These are phyloP conservation scores for Oryzias woworae DNA, from an alignment of 2,113 vertebrate genomes.

Conservation along the genomic window DNA sequence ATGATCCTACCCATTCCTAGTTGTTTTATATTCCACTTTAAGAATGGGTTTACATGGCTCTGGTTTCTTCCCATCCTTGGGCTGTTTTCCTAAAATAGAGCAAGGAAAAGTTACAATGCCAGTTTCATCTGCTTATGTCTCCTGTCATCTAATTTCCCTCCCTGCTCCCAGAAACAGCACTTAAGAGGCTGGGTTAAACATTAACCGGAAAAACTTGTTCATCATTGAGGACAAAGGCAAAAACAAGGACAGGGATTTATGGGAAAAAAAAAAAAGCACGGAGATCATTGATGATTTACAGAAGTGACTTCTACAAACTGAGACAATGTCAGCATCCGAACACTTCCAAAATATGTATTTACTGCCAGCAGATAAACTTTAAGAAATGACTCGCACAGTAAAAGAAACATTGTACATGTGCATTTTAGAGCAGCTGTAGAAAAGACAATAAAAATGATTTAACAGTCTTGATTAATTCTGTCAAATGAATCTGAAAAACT, in stretches of 20 bases:
- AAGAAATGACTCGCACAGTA: too few species aligned
- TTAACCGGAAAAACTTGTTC: constrained; percentile 23
- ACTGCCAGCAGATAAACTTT: too few species aligned
- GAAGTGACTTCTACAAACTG: constrained; percentile 14
- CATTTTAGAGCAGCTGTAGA: constrained; percentile 10
- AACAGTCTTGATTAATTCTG: constrained; percentile 57
- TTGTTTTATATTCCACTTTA: constrained; percentile 99
- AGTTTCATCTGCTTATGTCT: constrained; percentile 26
- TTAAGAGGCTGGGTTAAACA: constrained; percentile 42
- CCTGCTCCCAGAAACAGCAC: constrained; percentile 24
- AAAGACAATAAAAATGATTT: constrained; percentile 63
- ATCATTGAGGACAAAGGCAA: constrained; percentile 36
- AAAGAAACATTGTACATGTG: too few species aligned
- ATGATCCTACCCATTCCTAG: constrained; percentile 86
- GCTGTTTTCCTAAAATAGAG: constrained; percentile 92
- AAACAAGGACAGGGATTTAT: constrained; percentile 18
- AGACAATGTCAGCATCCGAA: background rate
- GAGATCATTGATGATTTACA: constrained; percentile 26
- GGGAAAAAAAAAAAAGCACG: constrained; percentile 23
- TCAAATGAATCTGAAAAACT: constrained; percentile 68
- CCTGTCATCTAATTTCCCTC: constrained; percentile 20
- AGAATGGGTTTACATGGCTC: constrained; percentile 99
- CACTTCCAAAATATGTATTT: too few species aligned
- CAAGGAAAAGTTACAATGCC: constrained; percentile 56
- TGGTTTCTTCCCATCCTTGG: constrained; percentile 99